Percentiles rank a stretch among this genome's conserved stretches.
Conservation (phyloP, 2,888 invertebrate species). For the Hanleya hanleyi region DNA sequence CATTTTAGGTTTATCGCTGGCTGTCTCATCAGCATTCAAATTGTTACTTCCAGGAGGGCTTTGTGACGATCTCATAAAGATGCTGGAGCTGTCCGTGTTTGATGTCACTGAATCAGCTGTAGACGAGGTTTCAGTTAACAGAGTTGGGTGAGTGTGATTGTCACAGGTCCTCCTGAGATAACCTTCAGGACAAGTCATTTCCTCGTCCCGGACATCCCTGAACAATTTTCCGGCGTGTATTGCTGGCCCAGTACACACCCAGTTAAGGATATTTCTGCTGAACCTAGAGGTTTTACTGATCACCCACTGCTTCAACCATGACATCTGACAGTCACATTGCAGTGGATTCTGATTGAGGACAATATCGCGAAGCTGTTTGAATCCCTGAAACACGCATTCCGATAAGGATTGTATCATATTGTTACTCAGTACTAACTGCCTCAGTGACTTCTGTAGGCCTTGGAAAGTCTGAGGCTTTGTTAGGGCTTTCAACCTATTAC, state of each 20-base stretch:
- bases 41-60: no score
- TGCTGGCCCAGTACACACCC: conserved; percentile 22
- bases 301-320: conserved; percentile 36
- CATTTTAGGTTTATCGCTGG: no score
- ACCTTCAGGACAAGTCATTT: conserved; percentile 1
- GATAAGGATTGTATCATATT: conserved; percentile 29
- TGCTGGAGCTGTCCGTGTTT: no score
- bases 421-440: conserved; percentile 17
- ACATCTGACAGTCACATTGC: conserved; percentile 31
- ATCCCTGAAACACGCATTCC: conserved; percentile 29
- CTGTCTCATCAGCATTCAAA: no score
- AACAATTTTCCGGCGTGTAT: conserved; percentile 13
- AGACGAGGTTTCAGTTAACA: no score
- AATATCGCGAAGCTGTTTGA: conserved; percentile 24
- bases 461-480: conserved; percentile 17
- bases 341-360: conserved; percentile 30
- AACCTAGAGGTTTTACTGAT: conserved; percentile 21
- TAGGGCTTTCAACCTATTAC: conserved; percentile 14
- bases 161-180: no score
- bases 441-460: conserved; percentile 25
- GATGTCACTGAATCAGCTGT: no score
- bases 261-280: conserved; percentile 20
- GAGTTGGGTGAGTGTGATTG: no score
- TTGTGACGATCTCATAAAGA: no score
- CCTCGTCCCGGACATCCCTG: background rate